These are phyloP conservation scores for Syrrhaptes paradoxus DNA, from an alignment of 2,113 vertebrate genomes.

Conservation along the genomic window DNA sequence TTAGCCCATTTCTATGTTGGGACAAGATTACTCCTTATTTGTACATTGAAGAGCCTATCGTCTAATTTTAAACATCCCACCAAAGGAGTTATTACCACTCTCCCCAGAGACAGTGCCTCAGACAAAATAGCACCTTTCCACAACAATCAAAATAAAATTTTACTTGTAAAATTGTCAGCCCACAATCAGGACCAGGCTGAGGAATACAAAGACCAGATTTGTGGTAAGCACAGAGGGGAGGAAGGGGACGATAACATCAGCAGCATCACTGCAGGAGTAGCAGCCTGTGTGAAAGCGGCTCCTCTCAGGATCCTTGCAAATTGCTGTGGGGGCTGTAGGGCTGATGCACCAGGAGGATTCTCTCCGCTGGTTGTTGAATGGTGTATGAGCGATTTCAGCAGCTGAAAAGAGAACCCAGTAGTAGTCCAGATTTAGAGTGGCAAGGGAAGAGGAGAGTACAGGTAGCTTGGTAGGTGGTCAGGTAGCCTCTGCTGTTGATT, in stretches of 20 bases:
- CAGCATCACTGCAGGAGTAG: not conserved
- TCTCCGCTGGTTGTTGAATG: not conserved
- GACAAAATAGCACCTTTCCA: not conserved
- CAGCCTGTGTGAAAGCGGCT: not conserved
- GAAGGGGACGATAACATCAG: not conserved
- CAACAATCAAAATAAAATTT: not conserved
- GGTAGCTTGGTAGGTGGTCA: not conserved
- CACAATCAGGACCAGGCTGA: not conserved
- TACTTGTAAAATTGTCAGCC: not conserved
- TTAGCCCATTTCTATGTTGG: not conserved
- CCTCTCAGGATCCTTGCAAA: not conserved
- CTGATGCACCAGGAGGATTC: not conserved
- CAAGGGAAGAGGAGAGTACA: not conserved
- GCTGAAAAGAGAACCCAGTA: not conserved
- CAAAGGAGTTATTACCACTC: not conserved
- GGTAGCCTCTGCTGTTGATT: not conserved
- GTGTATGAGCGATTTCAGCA: not conserved
- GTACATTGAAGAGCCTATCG: not conserved
- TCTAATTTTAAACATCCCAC: not conserved
- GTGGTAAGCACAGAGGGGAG: not conserved
- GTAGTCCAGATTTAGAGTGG: not conserved
- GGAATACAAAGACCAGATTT: not conserved
- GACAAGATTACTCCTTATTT: not conserved
- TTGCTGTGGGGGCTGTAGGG: not conserved
- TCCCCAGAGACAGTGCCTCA: not conserved